A percentile compares a stretch with the other conserved stretches of the same genome.
These are phyloP conservation scores for Microtus pennsylvanicus DNA, from an alignment of 2,113 vertebrate species.

Conservation along the genomic window DNA sequence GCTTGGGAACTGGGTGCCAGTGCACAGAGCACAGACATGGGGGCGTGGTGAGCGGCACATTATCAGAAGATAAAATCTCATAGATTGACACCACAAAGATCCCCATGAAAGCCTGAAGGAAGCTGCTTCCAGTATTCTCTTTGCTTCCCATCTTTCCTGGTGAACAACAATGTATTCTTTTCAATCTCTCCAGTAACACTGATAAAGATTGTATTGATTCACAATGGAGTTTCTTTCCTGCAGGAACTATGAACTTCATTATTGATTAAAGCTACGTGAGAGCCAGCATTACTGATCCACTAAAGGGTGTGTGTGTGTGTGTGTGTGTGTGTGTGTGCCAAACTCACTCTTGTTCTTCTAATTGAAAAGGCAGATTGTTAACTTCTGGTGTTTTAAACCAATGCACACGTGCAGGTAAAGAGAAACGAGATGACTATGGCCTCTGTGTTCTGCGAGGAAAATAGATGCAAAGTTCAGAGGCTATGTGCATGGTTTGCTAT, in stretches of 20 bases:
- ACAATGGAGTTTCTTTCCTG: neutral
- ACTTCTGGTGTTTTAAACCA: constrained; percentile 29
- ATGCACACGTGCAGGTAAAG: neutral
- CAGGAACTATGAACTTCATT: constrained; percentile 23
- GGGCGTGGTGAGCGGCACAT: too few relatives aligned
- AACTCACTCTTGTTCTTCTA: neutral
- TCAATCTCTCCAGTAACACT: neutral
- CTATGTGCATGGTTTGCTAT: neutral
- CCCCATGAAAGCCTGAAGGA: neutral
- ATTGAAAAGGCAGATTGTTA: constrained; percentile 33
- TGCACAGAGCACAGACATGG: too few relatives aligned
- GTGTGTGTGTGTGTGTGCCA: too few relatives aligned
- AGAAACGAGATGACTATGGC: neutral
- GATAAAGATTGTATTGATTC: neutral
- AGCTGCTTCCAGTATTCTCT: neutral
- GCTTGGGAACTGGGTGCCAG: too few relatives aligned
- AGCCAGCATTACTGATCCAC: neutral
- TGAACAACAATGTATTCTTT: neutral
- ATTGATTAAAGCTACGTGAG: neutral
- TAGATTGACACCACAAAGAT: neutral
- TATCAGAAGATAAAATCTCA: neutral
- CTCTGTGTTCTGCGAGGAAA: neutral
- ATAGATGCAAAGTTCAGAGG: neutral
- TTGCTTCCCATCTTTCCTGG: neutral
- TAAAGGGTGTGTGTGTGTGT: neutral